Evolutionary conservation across 2,113 vertebrate species (phyloP).

Genomic region (Eleginops maclovinus): DNA sequence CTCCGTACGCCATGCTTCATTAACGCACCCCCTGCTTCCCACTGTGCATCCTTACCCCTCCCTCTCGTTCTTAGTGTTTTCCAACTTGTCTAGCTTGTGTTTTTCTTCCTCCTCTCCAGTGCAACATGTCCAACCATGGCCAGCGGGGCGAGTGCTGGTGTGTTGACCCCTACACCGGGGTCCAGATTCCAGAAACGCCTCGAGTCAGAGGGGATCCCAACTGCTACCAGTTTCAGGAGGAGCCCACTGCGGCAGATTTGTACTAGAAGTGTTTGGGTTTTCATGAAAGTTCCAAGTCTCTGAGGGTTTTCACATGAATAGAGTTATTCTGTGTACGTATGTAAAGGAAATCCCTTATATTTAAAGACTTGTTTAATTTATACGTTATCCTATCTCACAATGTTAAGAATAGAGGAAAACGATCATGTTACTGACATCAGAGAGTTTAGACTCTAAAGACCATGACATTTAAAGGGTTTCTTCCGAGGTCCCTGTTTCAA

Average conservation of each 20-base stretch:
- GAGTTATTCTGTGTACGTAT: background rate
- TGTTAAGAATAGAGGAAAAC: no score
- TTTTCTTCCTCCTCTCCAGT: conserved; percentile 83
- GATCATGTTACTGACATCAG: no score
- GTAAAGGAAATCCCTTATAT: background rate
- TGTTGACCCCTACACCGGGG: conserved; percentile 91
- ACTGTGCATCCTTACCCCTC: conserved; percentile 63
- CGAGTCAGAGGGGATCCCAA: conserved; percentile 93
- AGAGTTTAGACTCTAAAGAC: no score
- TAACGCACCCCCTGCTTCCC: conserved; percentile 64
- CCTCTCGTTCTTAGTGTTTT: conserved; percentile 53
- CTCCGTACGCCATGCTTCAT: conserved; percentile 68
- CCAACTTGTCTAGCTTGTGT: conserved; percentile 63
- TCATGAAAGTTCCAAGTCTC: background rate
- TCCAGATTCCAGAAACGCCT: conserved; percentile 88
- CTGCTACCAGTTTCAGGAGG: conserved; percentile 91
- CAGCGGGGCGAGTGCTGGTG: conserved; percentile 98
- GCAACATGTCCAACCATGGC: conserved; percentile 96
- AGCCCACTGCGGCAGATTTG: conserved; percentile 33
- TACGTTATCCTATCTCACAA: no score
- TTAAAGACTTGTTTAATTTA: background rate
- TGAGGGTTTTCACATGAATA: background rate
- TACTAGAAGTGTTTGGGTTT: conserved; percentile 17
- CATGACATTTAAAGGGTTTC: no score
- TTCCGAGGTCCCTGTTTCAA: no score